Base-by-base conservation (phyloP, 2,888 invertebrate species). In the Steinernema hermaphroditum region DNA sequence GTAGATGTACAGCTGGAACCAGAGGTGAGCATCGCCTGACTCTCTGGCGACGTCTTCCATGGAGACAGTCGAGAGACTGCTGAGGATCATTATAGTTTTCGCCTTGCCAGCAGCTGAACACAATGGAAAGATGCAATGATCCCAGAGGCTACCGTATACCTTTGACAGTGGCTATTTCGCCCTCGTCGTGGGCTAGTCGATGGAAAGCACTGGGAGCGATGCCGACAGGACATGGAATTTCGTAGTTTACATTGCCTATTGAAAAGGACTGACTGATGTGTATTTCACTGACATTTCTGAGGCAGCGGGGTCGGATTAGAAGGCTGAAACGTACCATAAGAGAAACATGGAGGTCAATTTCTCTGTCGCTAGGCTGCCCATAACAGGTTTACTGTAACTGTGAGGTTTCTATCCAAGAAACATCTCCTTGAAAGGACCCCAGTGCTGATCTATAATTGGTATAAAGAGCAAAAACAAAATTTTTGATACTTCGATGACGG, bases 131-230 rank as follows among this genome's bases (percentile, higher is more conserved):
- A n/a, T n/a, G n/a, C n/a, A n/a, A n/a, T n/a, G n/a, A n/a, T 73
- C n/a, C 44, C 34, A 12, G 32, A 29, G 37, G 37, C 4, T 37
- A 37, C 24, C 22, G 22, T 32, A 50, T 88, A 92, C 93, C 93
- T 90, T 88, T 91, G 0, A 91, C 93, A 87, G 91, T 93, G 69
- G 92, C 94, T 76, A 91, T 88, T 89, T 95, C 95, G 6, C 95
- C 95, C 22, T 93, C 92, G 0, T 92, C 91, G 89, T 94, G 93
- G 0, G 94, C 94, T 92, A 95, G 92, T 83, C 91, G 90, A 87
- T 79, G 79, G 93, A 94, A 93, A 0, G 94, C 94, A 0, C 93
- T 92, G 0, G 95, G 94, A 0, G 94, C 91, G 75, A 94, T 90
- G 12, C 93, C 94, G n/a, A 89, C 82, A 0, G 89, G 89, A 88